Conservation (phyloP, 2,888 invertebrate genomes). For the Diogma glabrata region DNA sequence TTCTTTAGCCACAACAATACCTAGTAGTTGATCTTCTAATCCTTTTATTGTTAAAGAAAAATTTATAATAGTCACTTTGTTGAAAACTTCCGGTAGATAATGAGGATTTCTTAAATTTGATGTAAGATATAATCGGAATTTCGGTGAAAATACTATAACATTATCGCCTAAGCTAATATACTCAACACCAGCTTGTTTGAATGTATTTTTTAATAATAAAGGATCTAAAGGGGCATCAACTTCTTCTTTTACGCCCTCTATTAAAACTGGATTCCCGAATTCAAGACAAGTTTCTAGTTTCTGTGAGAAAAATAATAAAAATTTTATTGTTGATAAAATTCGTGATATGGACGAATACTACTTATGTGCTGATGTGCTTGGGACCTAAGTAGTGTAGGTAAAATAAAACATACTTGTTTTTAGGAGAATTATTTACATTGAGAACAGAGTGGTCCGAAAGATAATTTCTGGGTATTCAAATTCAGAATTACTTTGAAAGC, state of each 20-base stretch:
- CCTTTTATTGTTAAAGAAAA: conserved; percentile 70
- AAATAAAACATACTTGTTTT: too few relatives aligned
- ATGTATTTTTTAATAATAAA: conserved; percentile 64
- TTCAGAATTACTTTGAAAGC: too few relatives aligned
- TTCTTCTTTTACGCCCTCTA: conserved; percentile 78
- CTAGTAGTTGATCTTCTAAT: conserved; percentile 73
- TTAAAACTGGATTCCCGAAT: conserved; percentile 60
- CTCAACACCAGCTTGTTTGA: conserved; percentile 60
- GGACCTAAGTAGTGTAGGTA: too few relatives aligned
- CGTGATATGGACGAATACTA: too few relatives aligned
- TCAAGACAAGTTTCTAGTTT: conserved; percentile 58
- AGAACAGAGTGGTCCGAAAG: background rate
- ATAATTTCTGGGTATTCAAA: too few relatives aligned
- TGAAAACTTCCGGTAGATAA: conserved; percentile 77
- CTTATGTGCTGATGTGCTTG: too few relatives aligned
- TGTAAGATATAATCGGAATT: conserved; percentile 76
- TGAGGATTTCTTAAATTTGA: conserved; percentile 81
- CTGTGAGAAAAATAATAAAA: conserved; percentile 33
- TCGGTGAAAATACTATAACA: conserved; percentile 63
- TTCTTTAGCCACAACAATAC: conserved; percentile 80
- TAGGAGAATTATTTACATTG: background rate
- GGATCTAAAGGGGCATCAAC: conserved; percentile 80
- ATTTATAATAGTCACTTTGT: conserved; percentile 73
- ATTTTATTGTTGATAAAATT: background rate
- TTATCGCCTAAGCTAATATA: conserved; percentile 79